Evolutionary conservation across 1,140 invertebrate species (phyloP).

Genomic region (Euwallacea similis): DNA sequence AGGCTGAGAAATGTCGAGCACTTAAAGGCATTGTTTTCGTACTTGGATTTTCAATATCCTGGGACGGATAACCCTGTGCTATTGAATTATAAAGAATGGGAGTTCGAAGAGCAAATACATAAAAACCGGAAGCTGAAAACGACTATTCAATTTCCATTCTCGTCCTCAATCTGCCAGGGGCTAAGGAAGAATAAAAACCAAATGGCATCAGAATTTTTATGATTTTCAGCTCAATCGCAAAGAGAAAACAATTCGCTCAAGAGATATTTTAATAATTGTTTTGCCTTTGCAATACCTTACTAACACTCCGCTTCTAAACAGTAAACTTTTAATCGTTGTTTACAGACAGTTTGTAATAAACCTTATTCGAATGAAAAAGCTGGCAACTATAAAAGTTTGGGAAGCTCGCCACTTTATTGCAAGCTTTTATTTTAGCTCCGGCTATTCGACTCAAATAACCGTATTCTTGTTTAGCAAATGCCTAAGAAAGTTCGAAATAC

Average conservation of each 20-base stretch:
- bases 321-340: neutral
- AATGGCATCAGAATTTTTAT: slow-evolving; percentile 15
- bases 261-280: too few species aligned
- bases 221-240: neutral
- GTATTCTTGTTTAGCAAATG: too few species aligned
- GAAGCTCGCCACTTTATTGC: too few species aligned
- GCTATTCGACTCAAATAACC: too few species aligned
- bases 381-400: too few species aligned
- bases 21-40: slow-evolving; percentile 1
- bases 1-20: neutral
- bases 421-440: too few species aligned
- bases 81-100: slow-evolving; percentile 6
- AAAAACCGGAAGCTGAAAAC: slow-evolving; percentile 21
- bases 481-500: too few species aligned
- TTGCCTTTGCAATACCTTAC: neutral
- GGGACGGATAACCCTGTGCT: neutral
- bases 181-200: slow-evolving; percentile 12
- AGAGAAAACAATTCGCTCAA: too few species aligned
- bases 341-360: neutral
- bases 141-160: slow-evolving; percentile 28
- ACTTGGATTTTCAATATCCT: slow-evolving; percentile 11
- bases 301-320: neutral
- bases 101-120: slow-evolving; percentile 8
- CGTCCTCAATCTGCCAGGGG: neutral
- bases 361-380: too few species aligned